A percentile compares a stretch with the other conserved stretches of the same genome.
These are phyloP conservation scores for Zaprionus camerounensis DNA, from an alignment of 1,140 invertebrate species.

Conservation along the genomic window DNA sequence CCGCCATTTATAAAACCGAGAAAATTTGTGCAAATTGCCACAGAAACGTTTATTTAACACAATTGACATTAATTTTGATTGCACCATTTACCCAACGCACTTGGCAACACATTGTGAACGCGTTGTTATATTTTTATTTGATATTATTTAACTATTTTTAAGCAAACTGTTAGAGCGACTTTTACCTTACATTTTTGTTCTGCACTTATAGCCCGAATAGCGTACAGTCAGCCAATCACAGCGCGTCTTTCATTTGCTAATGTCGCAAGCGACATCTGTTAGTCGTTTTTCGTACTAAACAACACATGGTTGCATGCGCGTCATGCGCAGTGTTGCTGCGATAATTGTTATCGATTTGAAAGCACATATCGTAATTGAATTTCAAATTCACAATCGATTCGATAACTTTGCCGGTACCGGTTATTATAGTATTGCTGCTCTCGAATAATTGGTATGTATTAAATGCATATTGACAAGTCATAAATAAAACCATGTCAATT, in stretches of 20 bases:
- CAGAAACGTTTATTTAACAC: slow-evolving; percentile 20
- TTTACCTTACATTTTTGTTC: slow-evolving; percentile 77
- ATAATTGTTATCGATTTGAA: slow-evolving; percentile 13
- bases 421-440: slow-evolving; percentile 4
- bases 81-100: slow-evolving; percentile 45
- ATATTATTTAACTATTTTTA: slow-evolving; percentile 74
- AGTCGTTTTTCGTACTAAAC: slow-evolving; percentile 46
- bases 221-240: slow-evolving; percentile 80
- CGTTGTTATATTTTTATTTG: slow-evolving; percentile 55
- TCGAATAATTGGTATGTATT: not conserved
- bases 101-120: slow-evolving; percentile 45
- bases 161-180: slow-evolving; percentile 63
- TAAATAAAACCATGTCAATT: not conserved
- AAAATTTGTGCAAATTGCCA: slow-evolving; percentile 55
- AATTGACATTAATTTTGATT: slow-evolving; percentile 22
- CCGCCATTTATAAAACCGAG: slow-evolving; percentile 74
- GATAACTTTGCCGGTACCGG: slow-evolving; percentile 7
- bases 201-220: slow-evolving; percentile 57
- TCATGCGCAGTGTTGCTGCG: slow-evolving; percentile 35
- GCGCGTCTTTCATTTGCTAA: slow-evolving; percentile 60
- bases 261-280: slow-evolving; percentile 64
- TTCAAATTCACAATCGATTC: slow-evolving; percentile 37
- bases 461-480: not conserved
- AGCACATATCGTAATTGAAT: not conserved
- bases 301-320: slow-evolving; percentile 42